Base-by-base conservation (phyloP, 2,888 invertebrate species). In the Scaptomyza caliginosa region DNA sequence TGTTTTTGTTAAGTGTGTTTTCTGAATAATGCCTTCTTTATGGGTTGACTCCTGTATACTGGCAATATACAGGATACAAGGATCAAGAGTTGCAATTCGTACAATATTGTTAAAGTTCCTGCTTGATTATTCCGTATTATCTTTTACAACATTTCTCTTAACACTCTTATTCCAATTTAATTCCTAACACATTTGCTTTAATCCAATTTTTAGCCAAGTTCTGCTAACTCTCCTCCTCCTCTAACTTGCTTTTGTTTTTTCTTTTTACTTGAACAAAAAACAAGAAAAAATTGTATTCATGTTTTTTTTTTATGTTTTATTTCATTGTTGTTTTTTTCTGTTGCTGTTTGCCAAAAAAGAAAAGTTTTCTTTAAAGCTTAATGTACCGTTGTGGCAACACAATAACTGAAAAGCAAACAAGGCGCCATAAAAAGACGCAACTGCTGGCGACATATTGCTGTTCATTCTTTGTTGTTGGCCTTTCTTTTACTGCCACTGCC, bases 311-410 rank as follows among this genome's bases (percentile, higher is more conserved):
- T 36, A 17, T 52, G 21, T 6, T n/a, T 36, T 32, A 43, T 32
- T 19, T n/a, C 32, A 21, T 13, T 48, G 8, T 26, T 26, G 28
- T 43, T 45, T 46, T 50, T n/a, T n/a, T n/a, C n/a, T n/a, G n/a
- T n/a, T 48, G 34, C 17, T 51, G 34, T 52, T 56, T 51, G 40
- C 39, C 52, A 46, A 60, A 79, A 78, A 59, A 26, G 64, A 24
- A 78, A 60, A 34, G 64, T 71, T 78, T 83, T 65, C 67, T 66
- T 88, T 88, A 74, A 84, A 88, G 88, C 88, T 88, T 84, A 84
- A 84, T 84, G 87, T 88, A 85, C 50, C 87, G 87, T 84, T 88
- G 78, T 69, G 82, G 72, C 87, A 84, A 70, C 82, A 70, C 82
- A 83, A 88, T 68, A 88, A 86, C 73, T 68, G 74, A 83, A 68